Evolutionary conservation across 2,113 vertebrate genomes (phyloP).

Genomic region (Perca flavescens): DNA sequence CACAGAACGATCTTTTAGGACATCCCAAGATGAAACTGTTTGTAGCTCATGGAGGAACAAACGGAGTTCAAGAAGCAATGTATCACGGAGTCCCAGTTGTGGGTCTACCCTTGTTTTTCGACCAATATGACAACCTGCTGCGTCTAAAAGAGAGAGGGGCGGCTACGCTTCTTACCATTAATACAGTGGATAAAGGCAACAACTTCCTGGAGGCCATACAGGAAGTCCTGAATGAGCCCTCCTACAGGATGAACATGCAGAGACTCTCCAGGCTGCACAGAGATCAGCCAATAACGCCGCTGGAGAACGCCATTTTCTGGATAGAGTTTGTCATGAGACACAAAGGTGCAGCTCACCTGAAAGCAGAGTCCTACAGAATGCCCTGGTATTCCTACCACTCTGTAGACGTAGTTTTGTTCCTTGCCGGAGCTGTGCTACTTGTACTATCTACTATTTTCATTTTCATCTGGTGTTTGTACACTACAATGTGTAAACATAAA

Average conservation of each 20-base stretch:
- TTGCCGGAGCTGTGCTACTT: slow-evolving; percentile 38
- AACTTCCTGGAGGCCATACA: slow-evolving; percentile 69
- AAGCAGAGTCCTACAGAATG: slow-evolving; percentile 73
- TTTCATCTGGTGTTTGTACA: slow-evolving; percentile 57
- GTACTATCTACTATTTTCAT: slow-evolving; percentile 31
- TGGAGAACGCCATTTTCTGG: slow-evolving; percentile 83
- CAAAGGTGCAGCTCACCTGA: slow-evolving; percentile 82
- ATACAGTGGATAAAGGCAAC: slow-evolving; percentile 52
- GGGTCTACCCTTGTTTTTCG: slow-evolving; percentile 77
- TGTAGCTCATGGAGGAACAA: slow-evolving; percentile 82
- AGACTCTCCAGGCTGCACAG: slow-evolving; percentile 79
- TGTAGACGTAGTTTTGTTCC: slow-evolving; percentile 72
- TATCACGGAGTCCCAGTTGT: slow-evolving; percentile 79
- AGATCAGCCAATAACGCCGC: slow-evolving; percentile 75
- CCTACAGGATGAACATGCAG: slow-evolving; percentile 80
- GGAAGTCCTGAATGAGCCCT: slow-evolving; percentile 76
- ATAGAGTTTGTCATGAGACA: slow-evolving; percentile 84
- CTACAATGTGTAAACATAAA: slow-evolving; percentile 51
- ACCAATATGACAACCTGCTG: slow-evolving; percentile 80
- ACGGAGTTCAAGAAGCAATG: slow-evolving; percentile 79
- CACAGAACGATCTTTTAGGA: slow-evolving; percentile 82
- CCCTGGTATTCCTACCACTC: slow-evolving; percentile 82
- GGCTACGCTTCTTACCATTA: slow-evolving; percentile 61
- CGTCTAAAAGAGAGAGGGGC: slow-evolving; percentile 72
- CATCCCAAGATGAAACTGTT: slow-evolving; percentile 76